These are phyloP conservation scores for Lamprologus callipterus DNA, from an alignment of 2,113 vertebrate genomes.

Conservation along the genomic window DNA sequence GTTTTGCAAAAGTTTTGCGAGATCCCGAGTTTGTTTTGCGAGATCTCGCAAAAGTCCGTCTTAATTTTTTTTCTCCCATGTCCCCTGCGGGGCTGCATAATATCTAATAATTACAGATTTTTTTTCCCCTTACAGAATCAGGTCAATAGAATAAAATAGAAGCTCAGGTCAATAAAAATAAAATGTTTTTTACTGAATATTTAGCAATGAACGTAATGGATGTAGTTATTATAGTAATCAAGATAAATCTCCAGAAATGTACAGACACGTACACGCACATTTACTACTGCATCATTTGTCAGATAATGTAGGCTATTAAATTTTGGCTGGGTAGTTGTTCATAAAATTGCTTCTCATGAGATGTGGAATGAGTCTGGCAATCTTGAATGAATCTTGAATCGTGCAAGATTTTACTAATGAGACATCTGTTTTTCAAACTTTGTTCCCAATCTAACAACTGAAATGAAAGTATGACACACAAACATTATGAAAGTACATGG, in stretches of 20 bases:
- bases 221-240: background rate
- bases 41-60: too few species aligned
- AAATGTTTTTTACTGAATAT: background rate
- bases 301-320: background rate
- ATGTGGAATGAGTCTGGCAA: background rate
- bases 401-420: background rate
- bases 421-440: background rate
- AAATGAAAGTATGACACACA: background rate
- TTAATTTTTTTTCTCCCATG: too few species aligned
- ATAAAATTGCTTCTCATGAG: background rate
- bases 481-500: background rate
- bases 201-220: background rate
- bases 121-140: background rate
- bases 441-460: background rate
- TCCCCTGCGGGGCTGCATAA: too few species aligned
- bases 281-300: background rate
- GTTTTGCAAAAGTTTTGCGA: too few species aligned
- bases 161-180: background rate
- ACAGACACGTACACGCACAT: background rate
- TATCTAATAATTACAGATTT: background rate
- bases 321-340: background rate
- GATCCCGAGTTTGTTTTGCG: rapidly evolving
- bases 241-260: background rate
- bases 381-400: background rate
- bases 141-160: background rate